Evolutionary conservation across 1,140 invertebrate species (phyloP), one percentile per base, ranked within the genome.

Genomic region (Leptinotarsa undecemlineata): DNA sequence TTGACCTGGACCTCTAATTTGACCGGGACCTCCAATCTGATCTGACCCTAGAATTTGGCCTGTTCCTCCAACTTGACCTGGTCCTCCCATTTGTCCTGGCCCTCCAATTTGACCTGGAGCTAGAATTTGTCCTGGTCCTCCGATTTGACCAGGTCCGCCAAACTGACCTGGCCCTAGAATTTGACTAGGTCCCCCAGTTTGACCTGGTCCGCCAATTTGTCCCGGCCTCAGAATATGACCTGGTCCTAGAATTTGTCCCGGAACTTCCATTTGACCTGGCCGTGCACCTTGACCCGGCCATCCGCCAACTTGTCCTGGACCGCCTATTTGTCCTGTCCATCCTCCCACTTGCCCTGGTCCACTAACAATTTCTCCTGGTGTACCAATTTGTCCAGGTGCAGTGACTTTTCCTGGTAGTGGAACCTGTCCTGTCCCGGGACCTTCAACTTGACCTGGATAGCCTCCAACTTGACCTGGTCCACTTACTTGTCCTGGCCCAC

Each of bases 151-250:
- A 4, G 69, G 47, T 48, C 69, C 19, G 0, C 62, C 20, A 14
- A 72, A 11, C 68, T 74, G 71, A 17, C 76, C 73, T 51, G 76
- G 71, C 63, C 57, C 20, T 15, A 42, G 60, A 33, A 72, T 3
- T 47, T 74, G 75, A 71, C 71, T 21, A n/a, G 23, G 57, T 61
- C 6, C 17, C 17, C 48, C n/a, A 13, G 67, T 5, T 71, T 74
- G 70, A 21, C 73, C 76, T 51, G 76, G 71, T 71, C 51, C 20
- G 5, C 67, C 62, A 71, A 68, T 17, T 62, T 72, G 74, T 68
- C 76, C 78, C 19, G 51, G 14, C 14, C 15, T 13, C n/a, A 76
- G 79, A 76, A 81, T 80, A 33, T 66, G 67, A 4, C 47, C 68
- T 60, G 57, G 23, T 26, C 78, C 76, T 70, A 26, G 63, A 63